Percentiles rank a stretch among this genome's conserved stretches.
Evolutionary conservation across 2,113 vertebrate genomes (phyloP).

Genomic region (Leptobrachium ailaonicum): DNA sequence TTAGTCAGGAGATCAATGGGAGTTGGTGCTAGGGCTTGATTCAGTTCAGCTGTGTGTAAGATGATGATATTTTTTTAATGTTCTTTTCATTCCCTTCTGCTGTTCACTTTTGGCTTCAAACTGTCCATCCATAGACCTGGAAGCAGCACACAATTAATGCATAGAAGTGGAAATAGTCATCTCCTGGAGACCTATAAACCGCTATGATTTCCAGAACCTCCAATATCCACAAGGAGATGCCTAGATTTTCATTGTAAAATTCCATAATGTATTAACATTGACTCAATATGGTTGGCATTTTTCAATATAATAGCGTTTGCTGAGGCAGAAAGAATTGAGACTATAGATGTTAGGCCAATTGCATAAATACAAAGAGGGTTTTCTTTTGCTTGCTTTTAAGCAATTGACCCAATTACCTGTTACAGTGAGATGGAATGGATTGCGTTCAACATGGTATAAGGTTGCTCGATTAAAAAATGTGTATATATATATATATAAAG

Average conservation of each 20-base stretch:
- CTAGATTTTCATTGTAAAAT: background rate
- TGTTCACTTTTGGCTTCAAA: slow-evolving; percentile 27
- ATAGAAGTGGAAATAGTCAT: slow-evolving; percentile 11
- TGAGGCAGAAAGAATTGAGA: background rate
- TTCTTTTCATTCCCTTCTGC: slow-evolving; percentile 21
- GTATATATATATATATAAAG: no score
- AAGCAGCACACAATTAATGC: slow-evolving; percentile 1
- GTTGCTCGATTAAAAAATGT: no score
- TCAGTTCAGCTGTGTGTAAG: slow-evolving; percentile 21
- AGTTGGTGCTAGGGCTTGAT: slow-evolving; percentile 23
- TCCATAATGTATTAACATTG: background rate
- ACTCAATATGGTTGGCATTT: background rate
- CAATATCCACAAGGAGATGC: slow-evolving; percentile 1
- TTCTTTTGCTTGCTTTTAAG: no score
- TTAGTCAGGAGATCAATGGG: slow-evolving; percentile 32
- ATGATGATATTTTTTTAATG: slow-evolving; percentile 3
- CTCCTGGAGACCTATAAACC: slow-evolving; percentile 14
- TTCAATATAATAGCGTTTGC: background rate
- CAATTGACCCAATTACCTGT: no score
- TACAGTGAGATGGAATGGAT: no score
- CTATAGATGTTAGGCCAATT: background rate
- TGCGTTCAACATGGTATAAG: no score
- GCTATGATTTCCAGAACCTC: slow-evolving; percentile 18
- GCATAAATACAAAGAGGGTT: background rate
- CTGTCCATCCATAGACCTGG: slow-evolving; percentile 12